Base-by-base conservation (phyloP, 1,140 invertebrate species). In the Drosophila triauraria region DNA sequence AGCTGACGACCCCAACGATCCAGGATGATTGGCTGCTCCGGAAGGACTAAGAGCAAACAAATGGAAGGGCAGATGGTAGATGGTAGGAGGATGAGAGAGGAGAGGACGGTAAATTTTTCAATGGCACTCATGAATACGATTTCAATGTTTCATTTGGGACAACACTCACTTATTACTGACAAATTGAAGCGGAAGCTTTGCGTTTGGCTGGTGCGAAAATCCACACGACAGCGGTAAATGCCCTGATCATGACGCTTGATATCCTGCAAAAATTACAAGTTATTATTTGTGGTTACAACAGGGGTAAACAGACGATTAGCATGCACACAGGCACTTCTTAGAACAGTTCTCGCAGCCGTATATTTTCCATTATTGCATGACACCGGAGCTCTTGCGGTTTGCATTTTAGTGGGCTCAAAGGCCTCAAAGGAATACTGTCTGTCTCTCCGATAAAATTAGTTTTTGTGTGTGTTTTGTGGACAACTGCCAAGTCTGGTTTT, bases 141-240 rank as follows among this genome's bases (percentile, higher is more conserved):
- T 17, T 54, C n/a, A 70, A 56, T 54, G 44, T 32, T 65, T 75
- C 48, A 57, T 74, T 74, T 59, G 57, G 40, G 43, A 47, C 80
- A 60, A 72, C 38, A 95, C 96, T 96, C 93, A 98, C 97, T 96
- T 90, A 98, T 96, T 80, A 98, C 96, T 64, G 96, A 97, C 75
- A 98, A 95, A 93, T 97, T 97, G 93, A 98, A 97, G 83, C 96
- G 95, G 88, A 97, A 96, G 92, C 96, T 97, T 83, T 96, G 95
- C 17, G 97, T 97, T 93, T 97, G 96, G 44, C 96, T 96, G 91
- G 97, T 97, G 61, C 96, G 94, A 93, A 98, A 98, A 94, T 98
- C 97, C 60, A 98, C 96, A 76, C 97, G 94, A 93, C 97, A 98
- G 57, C 97, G 94, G 93, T 98, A 98, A 67, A 97, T 95, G 47